Percentiles rank a stretch among this genome's conserved stretches.
Conservation (phyloP, 2,888 invertebrate genomes). For the Brenthis hecate region DNA sequence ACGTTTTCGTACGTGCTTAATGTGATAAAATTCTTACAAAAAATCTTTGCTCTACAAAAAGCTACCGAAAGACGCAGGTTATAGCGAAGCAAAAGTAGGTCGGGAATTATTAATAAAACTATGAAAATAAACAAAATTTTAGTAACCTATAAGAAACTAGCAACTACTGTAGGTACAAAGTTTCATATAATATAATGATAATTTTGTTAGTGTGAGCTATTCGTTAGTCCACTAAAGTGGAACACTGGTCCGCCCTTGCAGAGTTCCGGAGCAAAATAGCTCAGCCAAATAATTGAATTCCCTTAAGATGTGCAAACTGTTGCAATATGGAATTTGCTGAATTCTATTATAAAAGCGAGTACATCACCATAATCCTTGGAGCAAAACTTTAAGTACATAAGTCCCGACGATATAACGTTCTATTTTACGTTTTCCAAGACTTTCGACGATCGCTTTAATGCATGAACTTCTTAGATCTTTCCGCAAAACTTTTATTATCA, state of each 20-base stretch:
- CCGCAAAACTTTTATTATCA: neutral
- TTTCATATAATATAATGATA: neutral
- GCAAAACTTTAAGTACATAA: constrained; percentile 37
- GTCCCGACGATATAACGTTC: constrained; percentile 30
- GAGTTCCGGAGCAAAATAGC: constrained; percentile 1
- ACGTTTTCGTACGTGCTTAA: too few relatives aligned
- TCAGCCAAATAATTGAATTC: constrained; percentile 23
- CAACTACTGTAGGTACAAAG: too few relatives aligned
- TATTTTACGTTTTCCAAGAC: constrained; percentile 24
- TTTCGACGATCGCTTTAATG: constrained; percentile 25
- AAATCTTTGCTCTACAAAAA: too few relatives aligned
- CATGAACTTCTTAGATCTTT: constrained; percentile 22
- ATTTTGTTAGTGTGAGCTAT: neutral
- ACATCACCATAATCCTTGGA: constrained; percentile 38
- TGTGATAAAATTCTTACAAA: too few relatives aligned
- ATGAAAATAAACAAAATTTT: too few relatives aligned
- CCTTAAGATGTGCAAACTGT: constrained; percentile 30
- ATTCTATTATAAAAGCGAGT: constrained; percentile 33
- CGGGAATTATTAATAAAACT: too few relatives aligned
- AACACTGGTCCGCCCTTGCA: neutral
- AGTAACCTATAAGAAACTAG: too few relatives aligned
- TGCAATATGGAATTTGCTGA: constrained; percentile 33
- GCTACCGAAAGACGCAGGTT: too few relatives aligned
- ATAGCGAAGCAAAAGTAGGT: too few relatives aligned
- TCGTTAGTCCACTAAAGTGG: too few relatives aligned